Conservation (phyloP, 2,888 invertebrate species). For the Osedax frankpressi region DNA sequence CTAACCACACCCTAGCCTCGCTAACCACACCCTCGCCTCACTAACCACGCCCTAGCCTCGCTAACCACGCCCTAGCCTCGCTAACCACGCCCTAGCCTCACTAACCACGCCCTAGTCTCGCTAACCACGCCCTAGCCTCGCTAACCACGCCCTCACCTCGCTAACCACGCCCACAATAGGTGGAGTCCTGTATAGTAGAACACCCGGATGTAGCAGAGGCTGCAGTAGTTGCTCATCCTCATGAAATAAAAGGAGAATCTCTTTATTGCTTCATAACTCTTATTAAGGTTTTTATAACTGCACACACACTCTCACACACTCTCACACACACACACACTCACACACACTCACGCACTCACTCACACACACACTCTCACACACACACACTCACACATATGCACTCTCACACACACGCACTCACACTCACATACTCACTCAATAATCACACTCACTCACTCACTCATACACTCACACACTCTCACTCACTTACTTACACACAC, state of each 20-base stretch:
- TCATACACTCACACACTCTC: no score
- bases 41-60: not conserved
- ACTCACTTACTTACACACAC: no score
- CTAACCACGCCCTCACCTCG: not conserved
- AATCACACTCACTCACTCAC: no score
- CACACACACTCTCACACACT: no score
- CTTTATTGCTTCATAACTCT: conserved; percentile 91
- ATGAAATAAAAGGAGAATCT: conserved; percentile 87
- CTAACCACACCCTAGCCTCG: no score
- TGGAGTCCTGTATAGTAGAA: conserved; percentile 51
- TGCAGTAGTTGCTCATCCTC: conserved; percentile 87
- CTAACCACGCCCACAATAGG: not conserved
- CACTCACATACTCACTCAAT: no score
- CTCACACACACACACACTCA: no score
- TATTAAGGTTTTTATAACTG: no score
- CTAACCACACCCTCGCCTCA: not conserved
- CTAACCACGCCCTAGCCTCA: not conserved
- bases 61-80: not conserved
- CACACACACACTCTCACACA: no score
- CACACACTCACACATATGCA: no score
- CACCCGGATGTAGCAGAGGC: conserved; percentile 67
- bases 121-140: not conserved
- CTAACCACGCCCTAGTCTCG: not conserved
- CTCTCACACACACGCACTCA: no score
- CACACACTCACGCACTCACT: no score